Base-by-base conservation (phyloP, 2,797 vertebrate species). In the Enteromius trimaculatus region DNA sequence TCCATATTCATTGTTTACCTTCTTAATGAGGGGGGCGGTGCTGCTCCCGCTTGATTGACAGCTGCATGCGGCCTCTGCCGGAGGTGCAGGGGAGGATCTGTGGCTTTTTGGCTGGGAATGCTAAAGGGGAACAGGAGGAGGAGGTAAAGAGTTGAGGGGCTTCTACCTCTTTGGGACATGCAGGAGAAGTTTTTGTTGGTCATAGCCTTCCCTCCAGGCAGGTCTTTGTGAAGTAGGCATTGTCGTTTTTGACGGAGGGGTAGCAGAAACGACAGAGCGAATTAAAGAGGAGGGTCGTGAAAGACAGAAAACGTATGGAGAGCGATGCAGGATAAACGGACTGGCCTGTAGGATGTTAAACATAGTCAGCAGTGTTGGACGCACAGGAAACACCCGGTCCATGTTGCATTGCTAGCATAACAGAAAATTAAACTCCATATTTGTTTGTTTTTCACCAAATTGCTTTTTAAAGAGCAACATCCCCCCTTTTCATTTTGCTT, bases 1-100 rank as follows among this genome's bases (percentile, higher is more conserved):
- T 94, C 94, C 95, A 95, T 94, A 90, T 94, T 97, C 96, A 98
- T 97, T 98, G 97, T 99, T 98, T 97, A 98, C 96, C 96, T 97
- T 97, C 96, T 94, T 99, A 99, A 99, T 97, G 97, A 99, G 97
- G 95, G 96, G 95, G 98, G 98, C 95, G 97, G 97, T 94, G 93
- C 95, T 90, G 92, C 90, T 90, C 77, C 88, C 81, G 85, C 72
- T 92, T 98, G 98, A 99, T 93, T 97, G 97, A 97, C 97, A 96
- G 96, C 93, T 92, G 92, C 93, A 94, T 92, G 93, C 93, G 92
- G 92, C 90, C 85, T 84, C 89, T 82, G 81, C 78, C 60, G 90
- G 86, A 79, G 79, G 90, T 93, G 92, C 89, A 91, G 90, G 62
- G 88, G 88, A 88, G 87, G 88, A 87, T 93, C 93, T 94, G 91